phyloP scores from a whole-genome alignment of 1,140 invertebrate genomes.

The Pararge aegeria region DNA sequence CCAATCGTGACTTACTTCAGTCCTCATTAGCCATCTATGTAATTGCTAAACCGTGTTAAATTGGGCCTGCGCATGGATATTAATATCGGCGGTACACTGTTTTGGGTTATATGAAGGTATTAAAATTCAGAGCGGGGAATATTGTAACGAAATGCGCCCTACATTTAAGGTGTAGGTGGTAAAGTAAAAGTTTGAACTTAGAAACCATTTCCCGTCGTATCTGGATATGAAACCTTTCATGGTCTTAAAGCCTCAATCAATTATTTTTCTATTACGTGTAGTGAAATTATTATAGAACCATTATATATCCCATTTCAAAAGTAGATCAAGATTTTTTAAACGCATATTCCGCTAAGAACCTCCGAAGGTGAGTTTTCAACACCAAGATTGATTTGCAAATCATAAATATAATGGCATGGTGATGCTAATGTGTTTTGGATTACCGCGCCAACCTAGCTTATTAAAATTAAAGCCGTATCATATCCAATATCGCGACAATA shows the following conservation, averaged over 20 bases:
- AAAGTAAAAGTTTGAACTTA: conserved; percentile 20
- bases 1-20: no score
- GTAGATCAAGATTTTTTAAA: no score
- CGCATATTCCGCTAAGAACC: no score
- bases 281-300: not conserved
- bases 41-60: not conserved
- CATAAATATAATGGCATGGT: no score
- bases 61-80: conserved; percentile 37
- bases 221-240: conserved; percentile 2
- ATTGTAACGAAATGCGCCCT: conserved; percentile 18
- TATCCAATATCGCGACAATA: no score
- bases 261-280: not conserved
- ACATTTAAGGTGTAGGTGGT: conserved; percentile 26
- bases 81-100: conserved; percentile 31
- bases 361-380: no score
- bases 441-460: no score
- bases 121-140: conserved; percentile 35
- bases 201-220: conserved; percentile 17
- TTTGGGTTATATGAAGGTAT: conserved; percentile 40
- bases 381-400: no score
- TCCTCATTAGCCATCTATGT: not conserved
- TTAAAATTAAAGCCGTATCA: no score
- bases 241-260: not conserved
- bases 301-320: not conserved
- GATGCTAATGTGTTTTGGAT: no score